Base-by-base conservation (phyloP, 1,140 invertebrate species). In the Maconellicoccus hirsutus region DNA sequence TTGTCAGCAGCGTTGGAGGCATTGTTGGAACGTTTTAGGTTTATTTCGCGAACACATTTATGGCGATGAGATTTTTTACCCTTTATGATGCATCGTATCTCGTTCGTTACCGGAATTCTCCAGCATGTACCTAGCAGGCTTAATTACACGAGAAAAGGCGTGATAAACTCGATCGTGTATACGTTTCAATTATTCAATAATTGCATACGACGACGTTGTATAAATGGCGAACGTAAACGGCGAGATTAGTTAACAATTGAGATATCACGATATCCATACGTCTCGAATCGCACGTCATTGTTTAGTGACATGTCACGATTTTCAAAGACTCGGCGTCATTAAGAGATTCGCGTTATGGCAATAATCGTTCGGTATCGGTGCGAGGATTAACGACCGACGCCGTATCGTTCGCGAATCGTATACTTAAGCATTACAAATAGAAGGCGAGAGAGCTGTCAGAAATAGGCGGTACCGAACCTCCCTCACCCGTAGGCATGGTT, bases 381-480 rank as follows among this genome's bases (percentile, higher is more conserved):
- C n/a, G n/a, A n/a, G n/a, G n/a, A n/a, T n/a, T n/a, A n/a, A n/a
- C n/a, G n/a, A n/a, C 29, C 3, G 4, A 33, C 29, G 12, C 29
- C 29, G n/a, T 52, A 52, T 52, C 42, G 42, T 52, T 52, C 61
- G 61, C 61, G 61, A 66, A 66, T 66, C 4, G 25, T 66, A 25
- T 25, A 59, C 21, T 59, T 6, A 23, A 3, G 10, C 3, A 25
- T 2, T 23, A 23, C 10, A 26, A 23, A 66, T 66, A 10, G 25
- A 23, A 66, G 10, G 21, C 21, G 25, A 12, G 25, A 66, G 22
- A 66, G 25, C 61, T 26, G 61, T 23, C 61, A 66, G 61, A 66
- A 66, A 66, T 66, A 66, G 61, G 61, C 61, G 61, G 19, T 66
- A 66, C 61, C 10, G 25, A 66, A 66, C 21, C 61, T 26, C 25